Percentiles rank a stretch among this genome's conserved stretches.
Conservation (phyloP, 30 jellyfish, hydroid and myxozoan genomes). For the Aurelia sp. region DNA sequence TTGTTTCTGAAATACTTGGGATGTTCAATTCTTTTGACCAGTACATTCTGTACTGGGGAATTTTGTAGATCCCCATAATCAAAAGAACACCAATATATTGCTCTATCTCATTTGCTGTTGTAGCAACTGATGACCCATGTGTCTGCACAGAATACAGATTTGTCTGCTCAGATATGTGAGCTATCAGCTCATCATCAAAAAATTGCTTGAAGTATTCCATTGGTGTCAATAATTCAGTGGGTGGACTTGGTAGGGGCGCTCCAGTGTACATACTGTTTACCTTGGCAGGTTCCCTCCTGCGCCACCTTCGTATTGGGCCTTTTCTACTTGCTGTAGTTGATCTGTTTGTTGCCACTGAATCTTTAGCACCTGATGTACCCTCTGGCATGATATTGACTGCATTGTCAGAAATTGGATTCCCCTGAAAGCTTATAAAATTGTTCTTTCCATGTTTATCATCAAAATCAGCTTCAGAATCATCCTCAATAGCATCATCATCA, state of each 20-base stretch:
- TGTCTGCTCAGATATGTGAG: neutral
- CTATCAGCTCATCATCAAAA: constrained; percentile 4
- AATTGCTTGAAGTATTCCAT: neutral
- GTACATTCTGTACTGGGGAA: constrained; percentile 47
- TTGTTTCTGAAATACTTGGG: neutral
- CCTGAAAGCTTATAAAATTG: too few species aligned
- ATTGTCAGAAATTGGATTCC: too few species aligned
- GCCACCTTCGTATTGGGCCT: neutral
- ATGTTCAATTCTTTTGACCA: constrained; percentile 23
- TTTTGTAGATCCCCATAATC: constrained; percentile 5
- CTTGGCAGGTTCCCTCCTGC: neutral
- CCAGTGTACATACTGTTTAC: neutral
- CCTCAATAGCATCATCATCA: too few species aligned
- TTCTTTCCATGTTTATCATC: too few species aligned
- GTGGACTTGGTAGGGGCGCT: constrained; percentile 1
- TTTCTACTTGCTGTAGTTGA: neutral
- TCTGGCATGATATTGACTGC: too few species aligned
- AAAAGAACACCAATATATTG: neutral
- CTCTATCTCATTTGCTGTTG: constrained; percentile 23
- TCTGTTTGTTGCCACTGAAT: too few species aligned
- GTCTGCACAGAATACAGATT: constrained; percentile 29
- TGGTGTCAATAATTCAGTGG: neutral
- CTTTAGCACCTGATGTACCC: too few species aligned
- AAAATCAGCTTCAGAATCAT: too few species aligned
- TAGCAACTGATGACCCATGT: neutral